Base-by-base conservation (phyloP, 2,888 invertebrate genomes). In the Zaprionus bogoriensis region DNA sequence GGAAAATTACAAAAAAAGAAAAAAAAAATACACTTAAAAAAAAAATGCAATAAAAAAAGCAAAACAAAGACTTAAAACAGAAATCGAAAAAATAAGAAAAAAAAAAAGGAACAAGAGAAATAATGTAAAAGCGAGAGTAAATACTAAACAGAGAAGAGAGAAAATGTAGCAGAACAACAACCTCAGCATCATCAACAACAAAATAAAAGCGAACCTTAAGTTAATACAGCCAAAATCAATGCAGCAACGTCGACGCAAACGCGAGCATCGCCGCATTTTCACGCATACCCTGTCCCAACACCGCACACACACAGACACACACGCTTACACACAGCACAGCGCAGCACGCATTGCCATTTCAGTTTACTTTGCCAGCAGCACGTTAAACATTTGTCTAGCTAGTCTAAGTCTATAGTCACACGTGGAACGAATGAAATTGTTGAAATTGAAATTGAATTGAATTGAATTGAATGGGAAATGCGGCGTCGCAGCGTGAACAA, bases 1-100 rank as follows among this genome's bases (percentile, higher is more conserved):
- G 38, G 48, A 41, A 54, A 44, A 58, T 59, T 54, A 62, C 19
- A 61, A 27, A 65, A 65, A 71, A 58, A 66, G 62, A 67, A 60
- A 47, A 65, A 69, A 75, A 75, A 65, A 58, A 67, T n/a, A n/a
- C n/a, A 66, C 70, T 75, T 74, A 20, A 17, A 38, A 53, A 64
- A 77, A 83, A 87, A 87, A 80, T 77, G 74, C 79, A 87, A 87
- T 88, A 88, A 87, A 86, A 89, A 89, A 89, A 89, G 88, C 88
- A 90, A 90, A 89, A 89, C 82, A 89, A 90, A 90, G 90, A 90
- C 90, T 90, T 90, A 82, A 89, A 89, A 86, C 60, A 50, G 64
- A 64, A 75, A 88, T 77, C 69, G 81, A 67, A 28, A 47, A 22
- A 42, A 50, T 62, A 60, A 58, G 51, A 45, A 58, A 53, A 45